Evolutionary conservation across 2,888 invertebrate genomes (phyloP).

Genomic region (Drosophila percnosoma): DNA sequence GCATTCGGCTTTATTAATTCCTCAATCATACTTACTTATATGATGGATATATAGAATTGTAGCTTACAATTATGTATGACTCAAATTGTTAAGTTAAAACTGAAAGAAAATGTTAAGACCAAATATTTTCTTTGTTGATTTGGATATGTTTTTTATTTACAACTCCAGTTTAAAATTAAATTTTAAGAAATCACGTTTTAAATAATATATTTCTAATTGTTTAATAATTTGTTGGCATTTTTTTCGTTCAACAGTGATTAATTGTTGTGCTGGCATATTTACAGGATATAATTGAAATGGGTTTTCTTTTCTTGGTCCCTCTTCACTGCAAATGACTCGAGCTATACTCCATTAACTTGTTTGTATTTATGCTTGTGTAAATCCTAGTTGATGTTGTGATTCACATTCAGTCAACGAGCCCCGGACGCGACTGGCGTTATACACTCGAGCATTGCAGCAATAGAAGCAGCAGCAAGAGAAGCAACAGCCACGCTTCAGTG

Average conservation of each 20-base stretch:
- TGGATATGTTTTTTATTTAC: background rate
- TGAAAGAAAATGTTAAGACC: background rate
- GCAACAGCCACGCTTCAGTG: conserved; percentile 60
- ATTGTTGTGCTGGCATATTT: background rate
- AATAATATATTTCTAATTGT: background rate
- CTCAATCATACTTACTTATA: background rate
- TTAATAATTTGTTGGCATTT: background rate
- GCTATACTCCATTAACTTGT: background rate
- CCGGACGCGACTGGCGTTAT: conserved; percentile 40
- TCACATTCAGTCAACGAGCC: conserved; percentile 33
- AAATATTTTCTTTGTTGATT: background rate
- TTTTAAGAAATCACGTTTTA: background rate
- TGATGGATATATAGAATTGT: background rate
- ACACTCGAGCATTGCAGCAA: conserved; percentile 42
- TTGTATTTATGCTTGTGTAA: conserved; percentile 1
- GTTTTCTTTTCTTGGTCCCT: background rate
- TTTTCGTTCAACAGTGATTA: background rate
- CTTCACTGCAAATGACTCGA: conserved; percentile 1
- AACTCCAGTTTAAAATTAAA: background rate
- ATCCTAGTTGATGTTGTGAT: conserved; percentile 33
- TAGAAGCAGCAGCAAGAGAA: conserved; percentile 31
- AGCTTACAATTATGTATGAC: background rate
- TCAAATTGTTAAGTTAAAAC: background rate
- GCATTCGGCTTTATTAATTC: background rate
- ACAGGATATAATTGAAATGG: background rate